These are phyloP conservation scores for Agelastica alni DNA, from an alignment of 2,888 invertebrate species.

Conservation along the genomic window DNA sequence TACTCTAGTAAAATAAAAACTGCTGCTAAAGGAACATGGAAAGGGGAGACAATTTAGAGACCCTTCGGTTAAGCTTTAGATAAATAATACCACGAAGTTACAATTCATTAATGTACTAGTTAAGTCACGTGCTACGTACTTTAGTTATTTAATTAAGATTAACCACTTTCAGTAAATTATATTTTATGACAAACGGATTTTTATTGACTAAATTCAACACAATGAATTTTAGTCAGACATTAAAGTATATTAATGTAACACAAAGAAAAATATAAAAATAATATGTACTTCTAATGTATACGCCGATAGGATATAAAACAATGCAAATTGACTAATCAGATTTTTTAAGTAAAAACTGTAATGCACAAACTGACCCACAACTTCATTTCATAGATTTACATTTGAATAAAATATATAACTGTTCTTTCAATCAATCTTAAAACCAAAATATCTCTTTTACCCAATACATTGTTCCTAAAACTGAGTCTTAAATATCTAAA, in stretches of 20 bases:
- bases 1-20: too few species aligned
- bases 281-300: slow-evolving; percentile 29
- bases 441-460: slow-evolving; percentile 1
- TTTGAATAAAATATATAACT: slow-evolving; percentile 16
- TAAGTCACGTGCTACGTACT: too few species aligned
- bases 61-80: too few species aligned
- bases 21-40: too few species aligned
- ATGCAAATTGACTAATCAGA: slow-evolving; percentile 15
- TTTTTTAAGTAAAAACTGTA: slow-evolving; percentile 11
- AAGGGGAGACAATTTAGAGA: too few species aligned
- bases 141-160: too few species aligned
- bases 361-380: slow-evolving; percentile 14
- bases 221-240: slow-evolving; percentile 29
- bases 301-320: slow-evolving; percentile 11
- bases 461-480: not conserved
- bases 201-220: slow-evolving; percentile 31
- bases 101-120: too few species aligned
- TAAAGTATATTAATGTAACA: slow-evolving; percentile 32
- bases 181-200: too few species aligned
- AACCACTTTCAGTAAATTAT: too few species aligned
- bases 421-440: slow-evolving; percentile 4
- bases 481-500: slow-evolving; percentile 2
- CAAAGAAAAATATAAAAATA: slow-evolving; percentile 35
- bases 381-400: slow-evolving; percentile 17
- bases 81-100: too few species aligned